Evolutionary conservation across 2,113 vertebrate species (phyloP).

Genomic region (Limnothrissa miodon): DNA sequence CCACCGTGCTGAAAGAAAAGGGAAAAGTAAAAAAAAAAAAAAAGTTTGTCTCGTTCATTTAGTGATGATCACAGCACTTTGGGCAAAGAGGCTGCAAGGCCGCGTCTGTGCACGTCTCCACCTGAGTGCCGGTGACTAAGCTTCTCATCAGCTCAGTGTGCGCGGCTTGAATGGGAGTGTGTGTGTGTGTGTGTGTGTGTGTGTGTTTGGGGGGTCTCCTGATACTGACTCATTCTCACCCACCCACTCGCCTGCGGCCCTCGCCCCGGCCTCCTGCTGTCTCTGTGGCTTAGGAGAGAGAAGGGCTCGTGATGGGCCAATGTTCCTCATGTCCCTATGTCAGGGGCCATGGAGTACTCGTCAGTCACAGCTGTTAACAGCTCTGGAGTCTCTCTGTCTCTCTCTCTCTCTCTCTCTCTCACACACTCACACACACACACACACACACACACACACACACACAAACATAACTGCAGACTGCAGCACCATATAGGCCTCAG

Average conservation of each 20-base stretch:
- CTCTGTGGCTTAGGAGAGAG: too few relatives aligned
- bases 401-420: background rate
- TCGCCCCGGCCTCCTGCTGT: too few relatives aligned
- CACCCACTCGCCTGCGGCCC: too few relatives aligned
- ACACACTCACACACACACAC: background rate
- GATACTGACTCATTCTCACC: too few relatives aligned
- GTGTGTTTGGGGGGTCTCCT: too few relatives aligned
- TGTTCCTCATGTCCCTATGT: too few relatives aligned
- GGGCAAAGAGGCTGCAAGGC: background rate
- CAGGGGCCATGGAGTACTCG: too few relatives aligned
- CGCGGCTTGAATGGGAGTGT: background rate
- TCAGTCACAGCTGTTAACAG: too few relatives aligned
- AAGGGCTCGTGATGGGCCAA: too few relatives aligned
- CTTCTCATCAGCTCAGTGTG: background rate
- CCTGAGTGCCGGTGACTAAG: background rate
- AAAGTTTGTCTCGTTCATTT: background rate
- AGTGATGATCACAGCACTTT: background rate
- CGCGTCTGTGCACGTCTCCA: background rate
- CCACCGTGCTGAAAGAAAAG: background rate
- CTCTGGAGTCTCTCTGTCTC: background rate
- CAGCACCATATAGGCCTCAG: too few relatives aligned
- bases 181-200: too few relatives aligned
- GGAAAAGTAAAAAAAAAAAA: background rate
- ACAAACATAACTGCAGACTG: background rate
- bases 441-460: background rate